These are phyloP conservation scores for Ictidomys tridecemlineatus DNA, from an alignment of 2,113 vertebrate genomes.

Conservation along the genomic window DNA sequence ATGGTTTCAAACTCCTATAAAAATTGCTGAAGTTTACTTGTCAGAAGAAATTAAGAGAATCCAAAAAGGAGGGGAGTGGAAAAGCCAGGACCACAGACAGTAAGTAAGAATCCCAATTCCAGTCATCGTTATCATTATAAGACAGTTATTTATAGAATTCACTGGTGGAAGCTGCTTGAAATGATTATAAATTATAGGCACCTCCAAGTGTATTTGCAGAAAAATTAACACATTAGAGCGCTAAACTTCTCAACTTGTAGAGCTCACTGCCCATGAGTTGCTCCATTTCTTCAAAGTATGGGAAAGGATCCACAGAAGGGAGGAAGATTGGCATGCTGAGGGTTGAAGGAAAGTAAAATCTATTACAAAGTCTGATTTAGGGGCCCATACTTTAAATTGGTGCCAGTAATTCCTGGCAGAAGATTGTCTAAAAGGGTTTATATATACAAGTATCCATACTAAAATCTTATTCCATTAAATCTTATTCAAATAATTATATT, in stretches of 20 bases:
- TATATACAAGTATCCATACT: neutral
- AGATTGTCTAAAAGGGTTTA: neutral
- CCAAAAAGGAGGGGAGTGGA: neutral
- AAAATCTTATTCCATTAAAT: slow-evolving; percentile 16
- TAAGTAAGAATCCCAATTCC: neutral
- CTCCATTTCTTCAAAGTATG: neutral
- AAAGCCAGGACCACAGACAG: neutral
- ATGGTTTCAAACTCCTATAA: slow-evolving; percentile 44
- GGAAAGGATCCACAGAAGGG: neutral
- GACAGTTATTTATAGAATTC: slow-evolving; percentile 1
- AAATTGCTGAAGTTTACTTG: slow-evolving; percentile 56
- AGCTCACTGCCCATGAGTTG: neutral
- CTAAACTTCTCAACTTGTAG: neutral
- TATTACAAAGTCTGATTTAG: neutral
- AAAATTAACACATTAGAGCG: slow-evolving; percentile 33
- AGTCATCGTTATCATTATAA: neutral
- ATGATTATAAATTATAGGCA: neutral
- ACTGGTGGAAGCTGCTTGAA: slow-evolving; percentile 20
- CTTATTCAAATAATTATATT: slow-evolving; percentile 22
- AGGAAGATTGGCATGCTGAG: neutral
- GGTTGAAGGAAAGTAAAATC: neutral
- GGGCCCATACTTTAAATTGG: neutral
- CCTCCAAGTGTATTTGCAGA: slow-evolving; percentile 17
- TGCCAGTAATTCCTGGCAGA: neutral
- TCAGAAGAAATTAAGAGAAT: neutral